Evolutionary conservation across 2,797 vertebrate species (phyloP).

Genomic region (Lacerta agilis): DNA sequence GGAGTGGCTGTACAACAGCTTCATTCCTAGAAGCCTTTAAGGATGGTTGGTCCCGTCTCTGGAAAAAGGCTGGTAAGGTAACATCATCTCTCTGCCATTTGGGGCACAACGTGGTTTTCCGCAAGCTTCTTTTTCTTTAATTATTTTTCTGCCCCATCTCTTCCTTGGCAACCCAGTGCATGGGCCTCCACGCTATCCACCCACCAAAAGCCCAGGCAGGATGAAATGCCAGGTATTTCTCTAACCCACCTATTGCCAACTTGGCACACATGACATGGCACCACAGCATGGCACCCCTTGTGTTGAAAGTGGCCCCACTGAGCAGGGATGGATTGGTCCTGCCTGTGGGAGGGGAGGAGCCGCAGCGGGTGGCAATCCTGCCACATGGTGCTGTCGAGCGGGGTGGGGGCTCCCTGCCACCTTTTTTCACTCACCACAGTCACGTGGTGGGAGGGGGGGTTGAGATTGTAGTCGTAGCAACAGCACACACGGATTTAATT

Average conservation of each 20-base stretch:
- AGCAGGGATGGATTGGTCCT: slow-evolving; percentile 52
- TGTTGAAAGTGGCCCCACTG: slow-evolving; percentile 11
- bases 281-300: slow-evolving; percentile 71
- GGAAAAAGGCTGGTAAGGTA: slow-evolving; percentile 75
- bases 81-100: slow-evolving; percentile 69
- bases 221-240: slow-evolving; percentile 73
- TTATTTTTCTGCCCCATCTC: slow-evolving; percentile 51
- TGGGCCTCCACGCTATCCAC: slow-evolving; percentile 77
- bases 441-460: slow-evolving; percentile 69
- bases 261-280: slow-evolving; percentile 70
- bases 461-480: slow-evolving; percentile 24
- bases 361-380: slow-evolving; percentile 42
- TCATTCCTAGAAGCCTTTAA: slow-evolving; percentile 74
- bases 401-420: slow-evolving; percentile 47
- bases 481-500: slow-evolving; percentile 57
- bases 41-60: slow-evolving; percentile 70
- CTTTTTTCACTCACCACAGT: slow-evolving; percentile 74
- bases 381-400: neutral
- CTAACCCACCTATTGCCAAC: slow-evolving; percentile 75
- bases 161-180: slow-evolving; percentile 75
- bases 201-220: slow-evolving; percentile 69
- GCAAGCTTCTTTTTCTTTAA: slow-evolving; percentile 72
- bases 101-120: slow-evolving; percentile 61
- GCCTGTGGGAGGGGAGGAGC: slow-evolving; percentile 44
- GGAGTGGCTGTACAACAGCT: slow-evolving; percentile 71